phyloP scores from a whole-genome alignment of 1,140 invertebrate genomes.

The Hycleus cichorii region DNA sequence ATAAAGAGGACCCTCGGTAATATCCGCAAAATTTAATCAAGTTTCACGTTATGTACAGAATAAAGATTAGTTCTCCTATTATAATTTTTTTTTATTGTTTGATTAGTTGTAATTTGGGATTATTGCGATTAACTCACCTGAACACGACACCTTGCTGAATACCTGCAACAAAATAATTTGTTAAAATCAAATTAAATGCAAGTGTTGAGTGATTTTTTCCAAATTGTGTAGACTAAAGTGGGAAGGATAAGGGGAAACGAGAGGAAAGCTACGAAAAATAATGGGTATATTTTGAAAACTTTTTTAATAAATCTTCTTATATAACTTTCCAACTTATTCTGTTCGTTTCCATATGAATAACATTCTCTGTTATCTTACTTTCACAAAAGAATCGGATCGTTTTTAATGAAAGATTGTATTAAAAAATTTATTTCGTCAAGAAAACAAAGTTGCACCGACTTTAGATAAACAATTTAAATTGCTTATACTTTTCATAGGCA shows the following conservation, averaged over 20 bases:
- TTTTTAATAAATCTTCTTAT: slow-evolving; percentile 17
- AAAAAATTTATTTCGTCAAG: not conserved
- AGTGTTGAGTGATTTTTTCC: too few species aligned
- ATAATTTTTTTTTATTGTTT: too few species aligned
- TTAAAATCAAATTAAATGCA: slow-evolving; percentile 1
- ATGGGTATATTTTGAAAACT: slow-evolving; percentile 12
- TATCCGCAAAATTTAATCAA: slow-evolving; percentile 26
- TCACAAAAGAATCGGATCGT: not conserved
- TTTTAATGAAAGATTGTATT: slow-evolving; percentile 9
- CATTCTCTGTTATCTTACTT: slow-evolving; percentile 8
- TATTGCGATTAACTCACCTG: slow-evolving; percentile 3
- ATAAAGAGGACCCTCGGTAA: slow-evolving; percentile 21
- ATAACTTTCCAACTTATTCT: slow-evolving; percentile 5
- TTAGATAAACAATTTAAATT: slow-evolving; percentile 12
- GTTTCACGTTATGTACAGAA: slow-evolving; percentile 21
- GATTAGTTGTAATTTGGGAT: too few species aligned
- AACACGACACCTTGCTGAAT: not conserved
- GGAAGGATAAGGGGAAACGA: not conserved
- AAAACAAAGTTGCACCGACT: not conserved
- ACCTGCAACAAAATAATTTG: slow-evolving; percentile 6
- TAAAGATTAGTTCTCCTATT: slow-evolving; percentile 17
- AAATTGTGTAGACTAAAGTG: too few species aligned
- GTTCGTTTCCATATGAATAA: slow-evolving; percentile 11
- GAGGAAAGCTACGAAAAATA: slow-evolving; percentile 3
- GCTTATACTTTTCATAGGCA: slow-evolving; percentile 5